Conservation (phyloP, 2,113 vertebrate species). For the Micronycteris hirsuta region DNA sequence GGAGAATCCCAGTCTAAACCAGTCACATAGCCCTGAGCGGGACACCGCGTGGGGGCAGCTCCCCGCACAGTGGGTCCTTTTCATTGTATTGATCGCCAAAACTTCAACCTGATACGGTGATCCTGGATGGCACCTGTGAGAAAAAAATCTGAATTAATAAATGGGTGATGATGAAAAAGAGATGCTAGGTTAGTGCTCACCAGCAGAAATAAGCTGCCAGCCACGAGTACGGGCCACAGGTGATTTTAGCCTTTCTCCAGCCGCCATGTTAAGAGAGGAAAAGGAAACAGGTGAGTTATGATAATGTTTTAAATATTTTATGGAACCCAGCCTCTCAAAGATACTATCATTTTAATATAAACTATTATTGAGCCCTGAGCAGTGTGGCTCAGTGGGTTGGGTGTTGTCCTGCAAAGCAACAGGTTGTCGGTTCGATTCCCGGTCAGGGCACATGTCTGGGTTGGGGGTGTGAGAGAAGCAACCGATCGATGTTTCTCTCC, state of each 20-base stretch:
- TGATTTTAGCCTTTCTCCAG: background rate
- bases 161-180: background rate
- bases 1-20: background rate
- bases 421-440: no score
- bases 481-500: no score
- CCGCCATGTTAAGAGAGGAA: background rate
- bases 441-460: no score
- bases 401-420: fast-evolving
- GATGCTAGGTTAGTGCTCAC: background rate
- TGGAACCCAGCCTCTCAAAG: background rate
- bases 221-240: background rate
- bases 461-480: no score
- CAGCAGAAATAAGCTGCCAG: background rate
- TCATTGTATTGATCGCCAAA: background rate
- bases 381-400: no score
- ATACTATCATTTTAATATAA: background rate
- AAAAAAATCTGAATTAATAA: background rate
- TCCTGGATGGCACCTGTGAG: background rate
- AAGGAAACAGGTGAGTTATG: background rate
- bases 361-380: background rate
- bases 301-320: background rate
- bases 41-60: background rate
- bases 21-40: background rate
- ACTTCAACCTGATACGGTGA: background rate
- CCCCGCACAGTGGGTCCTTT: background rate